These are phyloP conservation scores for Physeter macrocephalus DNA, from an alignment of 2,113 vertebrate genomes.

Conservation along the genomic window DNA sequence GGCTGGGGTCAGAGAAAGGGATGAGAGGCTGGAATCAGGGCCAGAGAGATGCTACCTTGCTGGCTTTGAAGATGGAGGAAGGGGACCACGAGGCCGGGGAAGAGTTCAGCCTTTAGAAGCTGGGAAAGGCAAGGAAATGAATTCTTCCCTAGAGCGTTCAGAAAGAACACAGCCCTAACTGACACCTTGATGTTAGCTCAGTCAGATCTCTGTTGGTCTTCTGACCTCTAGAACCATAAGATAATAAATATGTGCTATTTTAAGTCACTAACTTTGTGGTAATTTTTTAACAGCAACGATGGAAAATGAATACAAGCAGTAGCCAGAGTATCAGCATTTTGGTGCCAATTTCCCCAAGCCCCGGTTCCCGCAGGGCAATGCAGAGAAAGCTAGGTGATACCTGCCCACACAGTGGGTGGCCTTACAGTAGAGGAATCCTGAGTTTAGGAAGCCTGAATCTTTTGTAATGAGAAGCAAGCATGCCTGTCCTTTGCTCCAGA, in stretches of 20 bases:
- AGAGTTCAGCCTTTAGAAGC: background rate
- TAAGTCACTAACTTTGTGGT: background rate
- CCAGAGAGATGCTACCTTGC: background rate
- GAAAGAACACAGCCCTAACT: background rate
- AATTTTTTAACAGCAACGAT: background rate
- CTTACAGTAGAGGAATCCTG: background rate
- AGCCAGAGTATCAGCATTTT: background rate
- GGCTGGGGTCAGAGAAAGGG: background rate
- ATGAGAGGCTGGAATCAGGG: background rate
- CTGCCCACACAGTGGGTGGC: background rate
- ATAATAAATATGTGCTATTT: background rate
- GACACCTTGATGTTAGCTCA: background rate
- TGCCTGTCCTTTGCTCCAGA: background rate
- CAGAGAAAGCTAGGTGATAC: background rate
- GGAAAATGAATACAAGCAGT: background rate
- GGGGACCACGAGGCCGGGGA: background rate
- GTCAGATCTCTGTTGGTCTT: background rate
- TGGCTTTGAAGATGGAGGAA: background rate
- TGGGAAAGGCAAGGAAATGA: background rate
- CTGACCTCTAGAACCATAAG: background rate
- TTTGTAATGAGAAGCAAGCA: constrained; percentile 18
- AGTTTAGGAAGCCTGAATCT: background rate
- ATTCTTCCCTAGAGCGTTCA: background rate
- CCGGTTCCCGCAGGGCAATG: background rate
- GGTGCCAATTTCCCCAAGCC: background rate